These are phyloP conservation scores for Oophaga pumilio DNA, from an alignment of 2,113 vertebrate genomes.

Conservation along the genomic window DNA sequence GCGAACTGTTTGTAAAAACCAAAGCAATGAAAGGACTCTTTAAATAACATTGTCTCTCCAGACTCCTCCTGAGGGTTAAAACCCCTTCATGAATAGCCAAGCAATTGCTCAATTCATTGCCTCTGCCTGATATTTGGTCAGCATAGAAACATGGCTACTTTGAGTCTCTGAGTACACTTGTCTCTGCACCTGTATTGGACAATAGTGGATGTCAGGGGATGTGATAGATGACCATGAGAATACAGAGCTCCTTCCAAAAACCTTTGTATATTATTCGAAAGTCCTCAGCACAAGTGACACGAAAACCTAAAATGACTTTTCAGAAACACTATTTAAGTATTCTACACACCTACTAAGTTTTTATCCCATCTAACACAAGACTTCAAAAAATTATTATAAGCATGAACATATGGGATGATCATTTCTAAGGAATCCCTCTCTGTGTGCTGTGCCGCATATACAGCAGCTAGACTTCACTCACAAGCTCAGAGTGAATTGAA, in stretches of 20 bases:
- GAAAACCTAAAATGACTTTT: slow-evolving; percentile 1
- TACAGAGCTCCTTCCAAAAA: slow-evolving; percentile 12
- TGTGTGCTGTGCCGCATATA: too few relatives aligned
- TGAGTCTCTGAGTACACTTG: slow-evolving; percentile 2
- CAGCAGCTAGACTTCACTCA: too few relatives aligned
- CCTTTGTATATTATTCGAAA: slow-evolving; percentile 28
- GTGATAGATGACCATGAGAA: slow-evolving; percentile 49
- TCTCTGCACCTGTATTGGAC: slow-evolving; percentile 40
- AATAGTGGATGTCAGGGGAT: slow-evolving; percentile 22
- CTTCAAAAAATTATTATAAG: neutral
- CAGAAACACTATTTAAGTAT: neutral
- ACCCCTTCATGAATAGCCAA: slow-evolving; percentile 11
- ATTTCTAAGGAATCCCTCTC: neutral
- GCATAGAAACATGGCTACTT: slow-evolving; percentile 21
- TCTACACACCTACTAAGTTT: neutral
- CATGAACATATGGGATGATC: neutral
- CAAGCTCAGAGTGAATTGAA: too few relatives aligned
- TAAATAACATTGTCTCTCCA: slow-evolving; percentile 11
- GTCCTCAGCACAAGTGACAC: slow-evolving; percentile 23
- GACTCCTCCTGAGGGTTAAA: slow-evolving; percentile 19
- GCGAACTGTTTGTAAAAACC: neutral
- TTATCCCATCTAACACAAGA: neutral
- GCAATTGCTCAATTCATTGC: slow-evolving; percentile 29
- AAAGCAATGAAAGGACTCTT: neutral
- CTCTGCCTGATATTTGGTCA: slow-evolving; percentile 19